Evolutionary conservation across 1,140 invertebrate species (phyloP).

Genomic region (Bombus affinis): DNA sequence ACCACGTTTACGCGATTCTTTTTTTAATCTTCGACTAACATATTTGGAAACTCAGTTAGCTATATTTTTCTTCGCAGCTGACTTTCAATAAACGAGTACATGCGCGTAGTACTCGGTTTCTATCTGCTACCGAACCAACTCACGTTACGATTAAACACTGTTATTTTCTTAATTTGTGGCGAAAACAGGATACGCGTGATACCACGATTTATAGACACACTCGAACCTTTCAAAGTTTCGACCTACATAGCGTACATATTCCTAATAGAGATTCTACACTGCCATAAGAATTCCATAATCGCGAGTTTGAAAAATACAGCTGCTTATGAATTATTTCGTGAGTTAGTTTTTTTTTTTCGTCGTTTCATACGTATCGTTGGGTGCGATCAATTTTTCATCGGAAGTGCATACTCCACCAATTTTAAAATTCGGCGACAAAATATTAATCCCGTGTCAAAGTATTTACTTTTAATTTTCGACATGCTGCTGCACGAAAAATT

Average conservation of each 20-base stretch:
- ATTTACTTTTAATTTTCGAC: neutral
- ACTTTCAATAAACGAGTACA: neutral
- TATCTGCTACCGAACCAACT: neutral
- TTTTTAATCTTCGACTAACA: too few species aligned
- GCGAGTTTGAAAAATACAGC: neutral
- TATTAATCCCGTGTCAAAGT: too few species aligned
- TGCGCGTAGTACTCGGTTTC: neutral
- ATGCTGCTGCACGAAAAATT: too few species aligned
- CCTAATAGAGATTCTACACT: too few species aligned
- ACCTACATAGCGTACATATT: too few species aligned
- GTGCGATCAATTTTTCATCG: neutral
- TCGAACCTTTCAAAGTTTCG: neutral
- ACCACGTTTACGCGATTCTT: neutral
- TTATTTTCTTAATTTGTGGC: neutral
- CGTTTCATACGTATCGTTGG: neutral
- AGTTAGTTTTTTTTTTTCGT: too few species aligned
- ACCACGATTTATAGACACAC: neutral
- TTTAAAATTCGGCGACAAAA: too few species aligned
- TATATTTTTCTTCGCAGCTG: neutral
- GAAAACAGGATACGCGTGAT: neutral
- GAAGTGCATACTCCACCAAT: too few species aligned
- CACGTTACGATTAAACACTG: neutral
- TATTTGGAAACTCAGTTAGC: neutral
- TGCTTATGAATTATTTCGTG: neutral
- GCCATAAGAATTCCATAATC: too few species aligned